Evolutionary conservation across 1,140 invertebrate species (phyloP).

Genomic region (Lerema accius): DNA sequence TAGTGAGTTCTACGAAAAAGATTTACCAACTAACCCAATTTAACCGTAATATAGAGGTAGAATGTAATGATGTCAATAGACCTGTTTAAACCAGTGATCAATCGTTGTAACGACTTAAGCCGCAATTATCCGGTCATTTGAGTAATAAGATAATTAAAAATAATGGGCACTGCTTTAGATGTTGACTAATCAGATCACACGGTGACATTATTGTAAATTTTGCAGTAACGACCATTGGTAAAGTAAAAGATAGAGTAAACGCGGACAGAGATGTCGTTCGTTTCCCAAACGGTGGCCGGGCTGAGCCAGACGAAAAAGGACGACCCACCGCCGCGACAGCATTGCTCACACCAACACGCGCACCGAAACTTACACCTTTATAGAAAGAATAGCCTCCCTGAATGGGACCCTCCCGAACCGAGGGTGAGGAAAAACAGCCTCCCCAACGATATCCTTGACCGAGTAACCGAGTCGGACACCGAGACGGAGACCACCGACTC

Average conservation of each 20-base stretch:
- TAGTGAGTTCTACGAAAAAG: neutral
- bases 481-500: constrained; percentile 49
- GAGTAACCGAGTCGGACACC: constrained; percentile 35
- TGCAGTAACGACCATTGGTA: constrained; percentile 23
- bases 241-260: constrained; percentile 10
- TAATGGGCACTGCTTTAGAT: constrained; percentile 20
- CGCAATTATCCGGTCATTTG: neutral
- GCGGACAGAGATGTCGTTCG: constrained; percentile 64
- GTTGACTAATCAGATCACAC: constrained; percentile 12
- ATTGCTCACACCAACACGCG: constrained; percentile 74
- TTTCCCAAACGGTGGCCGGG: constrained; percentile 74
- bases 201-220: constrained; percentile 28
- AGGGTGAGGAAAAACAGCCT: constrained; percentile 76
- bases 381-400: constrained; percentile 75
- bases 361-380: constrained; percentile 63
- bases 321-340: constrained; percentile 65
- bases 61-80: neutral
- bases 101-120: neutral
- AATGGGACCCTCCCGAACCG: constrained; percentile 72
- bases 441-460: constrained; percentile 70
- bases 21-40: too few species aligned
- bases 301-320: constrained; percentile 66
- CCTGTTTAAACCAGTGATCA: neutral
- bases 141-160: constrained; percentile 4
- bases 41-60: too few species aligned